phyloP scores from a whole-genome alignment of 2,113 vertebrate species.

The Salvelinus sp. region DNA sequence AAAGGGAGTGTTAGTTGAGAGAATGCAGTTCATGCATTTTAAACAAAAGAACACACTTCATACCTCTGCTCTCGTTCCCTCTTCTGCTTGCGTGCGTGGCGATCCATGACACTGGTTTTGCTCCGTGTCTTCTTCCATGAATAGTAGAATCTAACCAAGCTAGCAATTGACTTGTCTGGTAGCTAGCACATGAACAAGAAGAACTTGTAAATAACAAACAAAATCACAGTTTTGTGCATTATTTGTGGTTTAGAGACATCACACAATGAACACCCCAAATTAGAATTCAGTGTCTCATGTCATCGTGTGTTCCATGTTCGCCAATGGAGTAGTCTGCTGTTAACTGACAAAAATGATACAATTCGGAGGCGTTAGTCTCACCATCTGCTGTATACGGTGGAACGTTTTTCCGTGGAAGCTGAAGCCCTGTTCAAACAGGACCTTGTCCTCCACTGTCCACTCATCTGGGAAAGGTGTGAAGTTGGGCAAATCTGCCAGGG shows the following conservation, averaged over 20 bases:
- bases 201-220: background rate
- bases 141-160: conserved; percentile 95
- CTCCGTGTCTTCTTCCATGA: conserved; percentile 98
- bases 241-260: no score
- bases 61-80: conserved; percentile 90
- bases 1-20: background rate
- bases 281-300: no score
- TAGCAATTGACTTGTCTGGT: conserved; percentile 94
- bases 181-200: conserved; percentile 68
- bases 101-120: conserved; percentile 96
- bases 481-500: conserved; percentile 92
- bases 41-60: background rate
- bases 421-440: conserved; percentile 95
- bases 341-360: no score
- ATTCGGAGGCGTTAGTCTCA: conserved; percentile 58
- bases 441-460: conserved; percentile 96
- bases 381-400: conserved; percentile 97
- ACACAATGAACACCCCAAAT: no score
- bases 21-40: background rate
- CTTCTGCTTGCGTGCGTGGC: conserved; percentile 91
- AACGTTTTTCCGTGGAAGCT: conserved; percentile 97
- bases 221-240: background rate
- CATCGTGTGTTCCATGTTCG: background rate
- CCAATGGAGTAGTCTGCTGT: background rate
- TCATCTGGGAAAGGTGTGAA: conserved; percentile 96